phyloP scores from a whole-genome alignment of 2,113 vertebrate genomes.

The Rhinichthys klamathensis region DNA sequence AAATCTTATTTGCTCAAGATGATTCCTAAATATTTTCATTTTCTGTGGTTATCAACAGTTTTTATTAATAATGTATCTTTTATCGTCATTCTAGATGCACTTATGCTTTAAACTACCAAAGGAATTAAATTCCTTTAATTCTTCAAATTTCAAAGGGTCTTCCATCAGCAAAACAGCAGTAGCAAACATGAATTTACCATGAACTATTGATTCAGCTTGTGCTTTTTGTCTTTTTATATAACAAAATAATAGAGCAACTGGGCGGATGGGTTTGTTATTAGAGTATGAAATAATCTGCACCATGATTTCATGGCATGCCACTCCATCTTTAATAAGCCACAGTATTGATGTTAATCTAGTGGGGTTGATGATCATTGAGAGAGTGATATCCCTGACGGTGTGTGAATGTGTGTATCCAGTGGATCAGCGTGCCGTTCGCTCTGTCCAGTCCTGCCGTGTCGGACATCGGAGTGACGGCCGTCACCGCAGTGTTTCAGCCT shows the following conservation, averaged over 20 bases:
- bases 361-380: background rate
- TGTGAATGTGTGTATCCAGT: constrained; percentile 69
- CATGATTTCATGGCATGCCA: background rate
- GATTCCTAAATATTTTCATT: too few relatives aligned
- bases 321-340: background rate
- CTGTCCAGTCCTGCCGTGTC: constrained; percentile 89
- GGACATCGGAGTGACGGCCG: constrained; percentile 87
- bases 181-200: background rate
- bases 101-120: background rate
- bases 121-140: background rate
- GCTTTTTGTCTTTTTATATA: background rate
- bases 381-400: background rate
- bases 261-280: background rate
- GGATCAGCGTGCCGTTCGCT: constrained; percentile 95
- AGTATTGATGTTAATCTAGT: too few relatives aligned
- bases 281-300: background rate
- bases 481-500: constrained; percentile 81
- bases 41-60: too few relatives aligned
- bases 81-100: too few relatives aligned
- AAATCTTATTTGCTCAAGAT: too few relatives aligned
- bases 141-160: too few relatives aligned
- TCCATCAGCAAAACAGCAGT: background rate
- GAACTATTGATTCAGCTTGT: background rate
- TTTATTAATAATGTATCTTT: too few relatives aligned
- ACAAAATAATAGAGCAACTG: background rate